Conservation (phyloP, 30 jellyfish, hydroid and myxozoan genomes). For the Morbakka virulenta region DNA sequence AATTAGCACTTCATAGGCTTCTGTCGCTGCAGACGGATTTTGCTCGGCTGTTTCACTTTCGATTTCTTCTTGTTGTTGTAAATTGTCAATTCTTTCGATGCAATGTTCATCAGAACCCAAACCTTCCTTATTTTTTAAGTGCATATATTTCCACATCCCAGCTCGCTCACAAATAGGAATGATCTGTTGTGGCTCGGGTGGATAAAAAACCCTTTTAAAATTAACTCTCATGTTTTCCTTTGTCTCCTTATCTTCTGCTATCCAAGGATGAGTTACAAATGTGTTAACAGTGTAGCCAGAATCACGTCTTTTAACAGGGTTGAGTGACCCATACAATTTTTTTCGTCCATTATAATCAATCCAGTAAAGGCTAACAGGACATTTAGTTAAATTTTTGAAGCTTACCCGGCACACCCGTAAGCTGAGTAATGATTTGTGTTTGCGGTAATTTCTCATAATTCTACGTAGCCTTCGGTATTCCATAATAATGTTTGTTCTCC, state of each 20-base stretch:
- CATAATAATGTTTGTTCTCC: too few relatives aligned
- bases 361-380: constrained; percentile 69
- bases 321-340: constrained; percentile 42
- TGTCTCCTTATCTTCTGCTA: constrained; percentile 51
- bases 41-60: too few relatives aligned
- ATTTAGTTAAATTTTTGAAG: constrained; percentile 68
- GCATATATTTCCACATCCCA: neutral
- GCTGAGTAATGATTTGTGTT: constrained; percentile 55
- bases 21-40: too few relatives aligned
- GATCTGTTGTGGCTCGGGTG: constrained; percentile 18
- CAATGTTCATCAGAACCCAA: too few relatives aligned
- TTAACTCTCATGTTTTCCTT: constrained; percentile 19
- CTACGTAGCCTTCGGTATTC: too few relatives aligned
- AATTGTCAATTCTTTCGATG: too few relatives aligned
- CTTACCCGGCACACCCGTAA: constrained; percentile 15
- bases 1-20: neutral
- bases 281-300: constrained; percentile 60
- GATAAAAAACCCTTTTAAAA: constrained; percentile 37
- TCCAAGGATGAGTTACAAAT: constrained; percentile 92
- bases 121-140: neutral
- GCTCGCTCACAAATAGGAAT: neutral
- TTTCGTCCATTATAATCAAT: constrained; percentile 69
- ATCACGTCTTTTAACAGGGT: constrained; percentile 32
- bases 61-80: too few relatives aligned
- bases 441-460: too few relatives aligned